Conservation (phyloP, 1,140 invertebrate species). For the Melitaea cinxia region DNA sequence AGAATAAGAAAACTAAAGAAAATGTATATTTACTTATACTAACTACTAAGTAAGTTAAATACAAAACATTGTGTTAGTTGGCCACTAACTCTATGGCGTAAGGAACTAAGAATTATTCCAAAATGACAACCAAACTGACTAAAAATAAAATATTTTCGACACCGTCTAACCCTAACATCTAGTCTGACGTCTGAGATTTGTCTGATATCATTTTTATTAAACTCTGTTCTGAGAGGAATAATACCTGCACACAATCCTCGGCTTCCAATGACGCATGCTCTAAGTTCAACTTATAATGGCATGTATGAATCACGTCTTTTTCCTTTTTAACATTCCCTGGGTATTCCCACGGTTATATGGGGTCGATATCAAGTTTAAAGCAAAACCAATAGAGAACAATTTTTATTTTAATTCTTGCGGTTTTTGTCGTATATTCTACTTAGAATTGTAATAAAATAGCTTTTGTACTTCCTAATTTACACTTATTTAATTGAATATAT, state of each 20-base stretch:
- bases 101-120: too few relatives aligned
- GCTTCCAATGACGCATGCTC: constrained; percentile 46
- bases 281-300: constrained; percentile 37
- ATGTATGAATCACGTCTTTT: constrained; percentile 56
- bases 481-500: too few relatives aligned
- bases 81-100: too few relatives aligned
- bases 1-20: too few relatives aligned
- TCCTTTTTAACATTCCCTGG: constrained; percentile 45
- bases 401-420: background rate
- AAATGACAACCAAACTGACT: too few relatives aligned
- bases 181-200: background rate
- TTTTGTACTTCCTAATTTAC: too few relatives aligned
- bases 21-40: too few relatives aligned
- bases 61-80: too few relatives aligned
- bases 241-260: constrained; percentile 26
- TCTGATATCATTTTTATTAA: constrained; percentile 7
- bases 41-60: too few relatives aligned
- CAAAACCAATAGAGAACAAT: constrained; percentile 8
- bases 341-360: constrained; percentile 57
- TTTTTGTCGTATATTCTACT: background rate
- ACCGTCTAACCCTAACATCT: background rate
- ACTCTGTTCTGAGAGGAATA: constrained; percentile 11
- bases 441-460: too few relatives aligned
- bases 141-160: too few relatives aligned
- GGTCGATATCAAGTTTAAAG: constrained; percentile 47